Evolutionary conservation across 2,797 vertebrate species (phyloP), one percentile per base, ranked within the genome.

Genomic region (Enteromius argenteus): DNA sequence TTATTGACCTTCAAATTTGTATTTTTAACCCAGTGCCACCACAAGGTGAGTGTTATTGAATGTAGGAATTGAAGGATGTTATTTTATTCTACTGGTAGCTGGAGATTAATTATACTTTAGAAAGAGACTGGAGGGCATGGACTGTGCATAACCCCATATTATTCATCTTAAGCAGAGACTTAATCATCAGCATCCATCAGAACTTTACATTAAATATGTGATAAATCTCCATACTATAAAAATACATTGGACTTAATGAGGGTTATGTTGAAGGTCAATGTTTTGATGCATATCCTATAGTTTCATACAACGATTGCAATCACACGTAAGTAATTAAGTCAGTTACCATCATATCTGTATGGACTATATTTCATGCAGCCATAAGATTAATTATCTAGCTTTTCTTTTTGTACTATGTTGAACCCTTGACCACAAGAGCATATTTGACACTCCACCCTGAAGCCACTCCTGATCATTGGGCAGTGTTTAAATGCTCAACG

Each of bases 121-220:
- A 88, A 86, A 79, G 87, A 85, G 87, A 92, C 77, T 93, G 92
- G 93, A 95, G 93, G 93, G 87, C 91, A 90, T 87, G 84, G 77
- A 30, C 87, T 80, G 83, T n/a, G 23, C 86, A 84, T 87, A 92
- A 91, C 87, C 90, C 89, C 90, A 68, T 79, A 85, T 91, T 87
- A 91, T 94, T 92, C 90, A 92, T 94, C 94, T 94, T 92, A 93
- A 94, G 94, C 93, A 93, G 90, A 91, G 85, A 87, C 92, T 94
- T 93, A 93, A 94, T 94, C 91, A 93, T 79, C 79, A 76, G 35
- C 49, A 77, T 66, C 68, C 60, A 81, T 86, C 42, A 56, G 51
- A 67, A 51, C 72, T 86, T 75, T 74, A 83, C 49, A 68, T 86
- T 86, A 73, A 83, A 46, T 72, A 14, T 62, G 23, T 66, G 46